A percentile compares a stretch with the other conserved stretches of the same genome.
phyloP scores from a whole-genome alignment of 2,888 invertebrate species.

The Eupsilia transversa region DNA sequence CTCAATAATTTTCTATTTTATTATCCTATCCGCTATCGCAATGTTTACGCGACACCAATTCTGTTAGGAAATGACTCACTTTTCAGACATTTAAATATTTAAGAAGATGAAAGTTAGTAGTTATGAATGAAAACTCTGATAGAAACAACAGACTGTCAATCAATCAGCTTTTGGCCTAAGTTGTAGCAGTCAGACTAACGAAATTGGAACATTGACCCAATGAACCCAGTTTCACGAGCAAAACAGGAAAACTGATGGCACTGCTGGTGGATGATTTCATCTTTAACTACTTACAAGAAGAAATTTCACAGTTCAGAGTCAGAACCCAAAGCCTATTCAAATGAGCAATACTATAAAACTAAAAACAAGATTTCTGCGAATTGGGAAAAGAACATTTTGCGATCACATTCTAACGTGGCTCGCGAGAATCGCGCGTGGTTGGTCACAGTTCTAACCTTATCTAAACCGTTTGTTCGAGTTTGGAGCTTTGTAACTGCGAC shows the following conservation, averaged over 20 bases:
- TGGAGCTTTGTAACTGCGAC: not conserved
- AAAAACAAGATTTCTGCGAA: conserved; percentile 14
- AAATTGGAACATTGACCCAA: not conserved
- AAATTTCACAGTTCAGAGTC: not conserved
- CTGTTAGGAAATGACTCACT: conserved; percentile 53
- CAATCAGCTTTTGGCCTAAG: not conserved
- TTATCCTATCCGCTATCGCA: conserved; percentile 55
- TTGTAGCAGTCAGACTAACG: not conserved
- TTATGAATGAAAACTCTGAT: not conserved
- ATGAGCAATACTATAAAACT: not conserved
- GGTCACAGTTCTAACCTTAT: not conserved
- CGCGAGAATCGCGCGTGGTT: not conserved
- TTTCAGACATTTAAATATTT: conserved; percentile 32
- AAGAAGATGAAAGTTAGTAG: conserved; percentile 8
- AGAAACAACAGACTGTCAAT: not conserved
- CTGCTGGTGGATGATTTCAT: not conserved
- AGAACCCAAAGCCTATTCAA: not conserved
- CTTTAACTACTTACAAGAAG: not conserved
- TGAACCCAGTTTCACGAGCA: not conserved
- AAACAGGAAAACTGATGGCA: not conserved
- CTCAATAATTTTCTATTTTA: conserved; percentile 63
- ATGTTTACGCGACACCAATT: conserved; percentile 63
- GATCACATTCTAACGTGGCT: not conserved
- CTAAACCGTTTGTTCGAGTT: not conserved
- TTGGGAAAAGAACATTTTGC: conserved; percentile 9